A percentile compares a stretch with the other conserved stretches of the same genome.
phyloP scores from a whole-genome alignment of 30 jellyfish, hydroid and myxozoan genomes.

The Aurelia sp. region DNA sequence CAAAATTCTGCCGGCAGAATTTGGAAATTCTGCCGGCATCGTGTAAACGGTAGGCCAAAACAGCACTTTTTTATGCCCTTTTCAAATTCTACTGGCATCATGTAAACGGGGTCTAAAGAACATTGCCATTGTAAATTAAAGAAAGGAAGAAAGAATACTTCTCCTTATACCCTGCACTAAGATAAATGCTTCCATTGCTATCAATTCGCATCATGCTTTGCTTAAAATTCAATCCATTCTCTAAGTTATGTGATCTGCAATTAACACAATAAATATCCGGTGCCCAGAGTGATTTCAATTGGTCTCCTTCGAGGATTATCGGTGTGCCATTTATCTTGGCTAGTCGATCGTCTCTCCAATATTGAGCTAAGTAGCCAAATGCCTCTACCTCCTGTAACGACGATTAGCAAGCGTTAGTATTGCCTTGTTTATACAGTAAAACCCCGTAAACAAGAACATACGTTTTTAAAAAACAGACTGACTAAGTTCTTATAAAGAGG shows the following conservation, averaged over 20 bases:
- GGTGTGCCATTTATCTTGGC: background rate
- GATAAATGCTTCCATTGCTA: constrained; percentile 32
- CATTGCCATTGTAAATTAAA: background rate
- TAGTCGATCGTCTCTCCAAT: constrained; percentile 79
- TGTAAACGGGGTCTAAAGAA: too few relatives aligned
- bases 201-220: constrained; percentile 55
- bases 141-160: background rate
- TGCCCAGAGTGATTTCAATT: constrained; percentile 51
- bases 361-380: constrained; percentile 63
- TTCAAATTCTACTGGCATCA: too few relatives aligned
- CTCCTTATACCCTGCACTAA: constrained; percentile 66
- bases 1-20: too few relatives aligned
- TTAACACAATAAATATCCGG: constrained; percentile 77
- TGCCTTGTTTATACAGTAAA: too few relatives aligned
- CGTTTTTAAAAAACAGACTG: too few relatives aligned
- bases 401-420: too few relatives aligned
- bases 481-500: too few relatives aligned
- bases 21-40: too few relatives aligned
- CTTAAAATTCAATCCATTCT: constrained; percentile 41
- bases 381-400: constrained; percentile 60
- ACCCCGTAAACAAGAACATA: too few relatives aligned
- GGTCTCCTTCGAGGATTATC: constrained; percentile 35
- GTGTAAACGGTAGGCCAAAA: too few relatives aligned
- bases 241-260: constrained; percentile 63
- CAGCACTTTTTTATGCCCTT: too few relatives aligned